Conservation (phyloP, 2,113 vertebrate genomes). For the Tragelaphus strepsiceros region DNA sequence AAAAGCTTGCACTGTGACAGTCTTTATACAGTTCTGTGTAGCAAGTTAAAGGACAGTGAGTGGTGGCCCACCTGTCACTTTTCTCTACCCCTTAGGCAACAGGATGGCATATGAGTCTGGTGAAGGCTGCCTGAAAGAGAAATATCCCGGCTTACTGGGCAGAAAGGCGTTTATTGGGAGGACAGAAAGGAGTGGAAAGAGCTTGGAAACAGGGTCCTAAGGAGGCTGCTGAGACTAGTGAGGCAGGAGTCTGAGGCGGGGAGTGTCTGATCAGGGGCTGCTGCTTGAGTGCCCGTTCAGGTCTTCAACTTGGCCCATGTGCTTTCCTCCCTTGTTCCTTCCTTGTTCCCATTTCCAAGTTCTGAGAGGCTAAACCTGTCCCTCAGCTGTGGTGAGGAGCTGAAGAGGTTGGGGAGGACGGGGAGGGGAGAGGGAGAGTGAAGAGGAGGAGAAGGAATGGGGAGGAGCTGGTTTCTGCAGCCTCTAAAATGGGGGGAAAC, state of each 20-base stretch:
- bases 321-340: neutral
- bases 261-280: neutral
- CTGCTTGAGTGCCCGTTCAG: neutral
- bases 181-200: neutral
- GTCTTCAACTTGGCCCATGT: neutral
- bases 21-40: neutral
- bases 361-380: neutral
- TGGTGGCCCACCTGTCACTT: neutral
- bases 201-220: neutral
- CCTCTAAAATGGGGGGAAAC: neutral
- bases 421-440: neutral
- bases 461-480: neutral
- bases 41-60: neutral
- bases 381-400: neutral
- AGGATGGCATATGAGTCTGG: neutral
- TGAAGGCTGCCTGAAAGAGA: neutral
- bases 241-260: neutral
- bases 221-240: neutral
- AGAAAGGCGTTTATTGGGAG: neutral
- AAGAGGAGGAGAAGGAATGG: neutral
- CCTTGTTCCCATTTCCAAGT: neutral
- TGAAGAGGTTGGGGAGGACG: neutral
- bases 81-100: neutral
- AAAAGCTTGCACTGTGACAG: neutral
- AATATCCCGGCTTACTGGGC: neutral